Percentiles rank a stretch among this genome's conserved stretches.
Evolutionary conservation across 2,888 invertebrate genomes (phyloP).

Genomic region (Pteria penguin): DNA sequence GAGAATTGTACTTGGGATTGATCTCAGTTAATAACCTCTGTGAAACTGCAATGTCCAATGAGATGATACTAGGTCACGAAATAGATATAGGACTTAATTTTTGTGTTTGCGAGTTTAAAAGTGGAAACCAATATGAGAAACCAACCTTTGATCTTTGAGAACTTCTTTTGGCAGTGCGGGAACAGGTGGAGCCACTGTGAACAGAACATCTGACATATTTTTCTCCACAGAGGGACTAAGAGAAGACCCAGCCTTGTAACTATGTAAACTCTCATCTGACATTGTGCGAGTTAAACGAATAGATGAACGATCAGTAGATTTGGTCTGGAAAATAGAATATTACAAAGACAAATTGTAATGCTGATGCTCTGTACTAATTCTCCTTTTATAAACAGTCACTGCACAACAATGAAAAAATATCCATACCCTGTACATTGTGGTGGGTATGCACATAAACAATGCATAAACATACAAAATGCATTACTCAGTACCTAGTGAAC

Average conservation of each 20-base stretch:
- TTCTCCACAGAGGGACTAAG: conserved; percentile 32
- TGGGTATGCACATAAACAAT: no score
- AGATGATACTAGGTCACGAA: no score
- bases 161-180: conserved; percentile 25
- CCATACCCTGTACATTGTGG: no score
- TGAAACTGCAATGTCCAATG: not conserved
- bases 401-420: no score
- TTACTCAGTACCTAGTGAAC: not conserved
- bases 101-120: no score
- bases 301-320: conserved; percentile 49
- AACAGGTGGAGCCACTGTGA: conserved; percentile 40
- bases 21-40: not conserved
- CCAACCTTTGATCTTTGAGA: conserved; percentile 18
- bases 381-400: no score
- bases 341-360: no score
- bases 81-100: no score
- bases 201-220: conserved; percentile 53
- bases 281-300: conserved; percentile 75
- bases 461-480: no score
- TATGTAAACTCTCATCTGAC: conserved; percentile 78
- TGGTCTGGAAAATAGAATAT: conserved; percentile 39
- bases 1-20: no score
- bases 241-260: conserved; percentile 63
- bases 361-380: no score
- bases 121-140: no score